phyloP scores from a whole-genome alignment of 2,113 vertebrate genomes.

The Hemichromis elongatus region DNA sequence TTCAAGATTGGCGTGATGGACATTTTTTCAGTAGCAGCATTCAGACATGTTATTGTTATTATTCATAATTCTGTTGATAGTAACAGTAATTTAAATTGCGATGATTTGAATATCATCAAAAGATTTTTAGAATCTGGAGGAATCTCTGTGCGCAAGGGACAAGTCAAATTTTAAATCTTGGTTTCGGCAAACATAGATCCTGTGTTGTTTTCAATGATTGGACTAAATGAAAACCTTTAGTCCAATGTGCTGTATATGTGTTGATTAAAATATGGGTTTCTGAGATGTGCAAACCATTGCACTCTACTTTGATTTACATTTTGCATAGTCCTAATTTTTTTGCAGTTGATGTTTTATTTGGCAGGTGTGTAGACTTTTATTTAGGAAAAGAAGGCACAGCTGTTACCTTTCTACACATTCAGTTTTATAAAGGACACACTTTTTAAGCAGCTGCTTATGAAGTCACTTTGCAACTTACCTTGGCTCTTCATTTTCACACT shows the following conservation, averaged over 20 bases:
- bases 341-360: background rate
- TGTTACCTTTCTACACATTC: background rate
- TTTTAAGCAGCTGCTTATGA: background rate
- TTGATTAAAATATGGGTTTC: background rate
- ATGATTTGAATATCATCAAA: too few species aligned
- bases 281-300: background rate
- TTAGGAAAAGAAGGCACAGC: background rate
- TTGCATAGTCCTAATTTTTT: background rate
- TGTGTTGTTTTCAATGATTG: background rate
- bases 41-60: too few species aligned
- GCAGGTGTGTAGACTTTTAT: background rate
- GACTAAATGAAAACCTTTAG: fast-evolving
- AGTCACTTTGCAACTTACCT: background rate
- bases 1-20: too few species aligned
- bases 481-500: background rate
- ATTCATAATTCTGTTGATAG: background rate
- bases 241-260: background rate
- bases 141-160: background rate
- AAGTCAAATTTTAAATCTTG: background rate
- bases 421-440: background rate
- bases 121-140: background rate
- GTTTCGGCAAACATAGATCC: background rate
- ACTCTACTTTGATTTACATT: background rate
- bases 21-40: too few species aligned
- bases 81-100: background rate